A percentile compares a stretch with the other conserved stretches of the same genome.
These are phyloP conservation scores for Saccopteryx leptura DNA, from an alignment of 2,113 vertebrate genomes.

Conservation along the genomic window DNA sequence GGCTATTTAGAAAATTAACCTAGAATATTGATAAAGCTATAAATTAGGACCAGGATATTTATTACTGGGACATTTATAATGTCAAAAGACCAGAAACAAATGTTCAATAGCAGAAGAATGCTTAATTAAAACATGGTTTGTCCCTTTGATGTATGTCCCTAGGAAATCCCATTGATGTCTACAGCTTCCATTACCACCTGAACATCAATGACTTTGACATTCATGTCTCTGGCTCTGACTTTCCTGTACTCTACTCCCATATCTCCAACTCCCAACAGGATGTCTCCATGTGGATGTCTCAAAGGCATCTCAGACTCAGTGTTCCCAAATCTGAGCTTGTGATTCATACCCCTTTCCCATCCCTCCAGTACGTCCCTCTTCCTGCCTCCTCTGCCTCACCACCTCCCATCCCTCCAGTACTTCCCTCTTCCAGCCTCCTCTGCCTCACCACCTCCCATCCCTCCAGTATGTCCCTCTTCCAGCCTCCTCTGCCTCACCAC, in stretches of 20 bases:
- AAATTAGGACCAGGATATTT: background rate
- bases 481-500: too few species aligned
- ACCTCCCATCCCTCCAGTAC: too few species aligned
- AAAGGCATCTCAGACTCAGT: background rate
- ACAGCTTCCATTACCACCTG: background rate
- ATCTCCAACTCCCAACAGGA: background rate
- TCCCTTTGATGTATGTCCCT: background rate
- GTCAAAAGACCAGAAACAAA: conserved; percentile 24
- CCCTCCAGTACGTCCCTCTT: background rate
- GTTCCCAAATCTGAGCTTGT: background rate
- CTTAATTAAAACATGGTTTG: background rate
- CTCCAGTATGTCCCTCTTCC: too few species aligned
- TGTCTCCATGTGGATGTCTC: background rate
- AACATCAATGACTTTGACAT: background rate
- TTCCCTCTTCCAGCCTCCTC: too few species aligned
- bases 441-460: too few species aligned
- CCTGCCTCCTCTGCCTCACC: background rate
- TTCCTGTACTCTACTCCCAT: background rate
- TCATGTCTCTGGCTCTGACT: background rate
- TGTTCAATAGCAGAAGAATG: background rate
- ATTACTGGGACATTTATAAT: conserved; percentile 7
- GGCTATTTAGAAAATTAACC: conserved; percentile 63
- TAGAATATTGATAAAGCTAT: conserved; percentile 35
- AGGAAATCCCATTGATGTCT: background rate
- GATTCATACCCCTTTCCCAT: background rate